Evolutionary conservation across 2,113 vertebrate species (phyloP).

Genomic region (Campylomormyrus numenius): DNA sequence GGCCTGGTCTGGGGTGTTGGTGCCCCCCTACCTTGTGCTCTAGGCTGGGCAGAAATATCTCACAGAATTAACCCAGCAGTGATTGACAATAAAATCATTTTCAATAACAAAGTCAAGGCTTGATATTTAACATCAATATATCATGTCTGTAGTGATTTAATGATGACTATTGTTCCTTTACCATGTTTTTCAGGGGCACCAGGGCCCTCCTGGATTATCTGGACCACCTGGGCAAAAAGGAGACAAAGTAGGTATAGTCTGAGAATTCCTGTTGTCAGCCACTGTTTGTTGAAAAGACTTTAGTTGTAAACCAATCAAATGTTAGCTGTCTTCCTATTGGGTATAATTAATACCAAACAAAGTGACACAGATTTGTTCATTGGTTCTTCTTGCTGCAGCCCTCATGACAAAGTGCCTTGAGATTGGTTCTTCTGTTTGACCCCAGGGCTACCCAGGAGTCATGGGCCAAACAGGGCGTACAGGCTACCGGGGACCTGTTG

Average conservation of each 20-base stretch:
- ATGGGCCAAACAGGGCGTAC: conserved; percentile 57
- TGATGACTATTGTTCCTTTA: background rate
- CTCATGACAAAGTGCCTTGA: background rate
- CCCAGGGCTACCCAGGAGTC: conserved; percentile 55
- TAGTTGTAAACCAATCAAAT: background rate
- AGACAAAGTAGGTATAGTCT: conserved; percentile 52
- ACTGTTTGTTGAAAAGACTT: background rate
- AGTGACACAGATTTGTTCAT: background rate
- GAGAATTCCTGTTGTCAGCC: background rate
- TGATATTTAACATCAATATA: background rate
- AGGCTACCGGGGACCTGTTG: conserved; percentile 52
- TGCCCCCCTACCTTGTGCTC: background rate
- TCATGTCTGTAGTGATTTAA: background rate
- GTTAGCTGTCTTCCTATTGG: background rate
- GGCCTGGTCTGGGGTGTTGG: background rate
- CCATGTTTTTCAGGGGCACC: conserved; percentile 39
- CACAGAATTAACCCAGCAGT: background rate
- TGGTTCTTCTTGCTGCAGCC: background rate
- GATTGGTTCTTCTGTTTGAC: conserved; percentile 11
- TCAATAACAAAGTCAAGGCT: background rate
- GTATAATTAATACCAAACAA: background rate
- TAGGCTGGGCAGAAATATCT: background rate
- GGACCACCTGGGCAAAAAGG: conserved; percentile 58
- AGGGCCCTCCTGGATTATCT: conserved; percentile 47
- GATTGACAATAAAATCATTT: background rate